Conservation (phyloP, 2,797 vertebrate species). For the Meda fulgida region DNA sequence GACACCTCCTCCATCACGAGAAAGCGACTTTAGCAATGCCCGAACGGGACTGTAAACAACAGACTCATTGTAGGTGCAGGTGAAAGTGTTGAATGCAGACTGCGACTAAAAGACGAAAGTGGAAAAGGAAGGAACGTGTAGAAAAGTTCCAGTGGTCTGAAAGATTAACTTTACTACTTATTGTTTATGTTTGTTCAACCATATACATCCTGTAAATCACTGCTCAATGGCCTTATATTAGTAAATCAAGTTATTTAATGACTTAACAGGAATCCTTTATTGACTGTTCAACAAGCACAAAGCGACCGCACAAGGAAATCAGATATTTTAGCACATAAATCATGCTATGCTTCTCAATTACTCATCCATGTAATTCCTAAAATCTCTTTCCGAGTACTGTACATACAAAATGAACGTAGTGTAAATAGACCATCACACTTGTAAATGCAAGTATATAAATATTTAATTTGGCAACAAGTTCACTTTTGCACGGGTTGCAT, state of each 20-base stretch:
- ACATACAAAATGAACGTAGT: slow-evolving; percentile 26
- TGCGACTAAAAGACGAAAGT: background rate
- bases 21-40: slow-evolving; percentile 42
- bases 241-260: slow-evolving; percentile 13
- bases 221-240: background rate
- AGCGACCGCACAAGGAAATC: background rate
- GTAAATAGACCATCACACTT: slow-evolving; percentile 32
- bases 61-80: slow-evolving; percentile 49
- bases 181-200: slow-evolving; percentile 21
- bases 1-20: slow-evolving; percentile 61
- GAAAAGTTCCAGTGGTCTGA: background rate
- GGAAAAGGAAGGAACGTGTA: background rate
- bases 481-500: background rate
- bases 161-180: background rate
- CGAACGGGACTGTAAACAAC: slow-evolving; percentile 46
- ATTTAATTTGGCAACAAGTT: slow-evolving; percentile 34
- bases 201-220: background rate
- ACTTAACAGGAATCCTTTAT: background rate
- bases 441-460: slow-evolving; percentile 20
- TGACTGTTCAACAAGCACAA: background rate
- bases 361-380: slow-evolving; percentile 24
- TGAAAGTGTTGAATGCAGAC: slow-evolving; percentile 44
- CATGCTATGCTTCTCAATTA: background rate
- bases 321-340: background rate
- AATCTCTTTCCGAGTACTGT: slow-evolving; percentile 4